Conservation (phyloP, 2,888 invertebrate species). For the Sphaeridia pumilis region DNA sequence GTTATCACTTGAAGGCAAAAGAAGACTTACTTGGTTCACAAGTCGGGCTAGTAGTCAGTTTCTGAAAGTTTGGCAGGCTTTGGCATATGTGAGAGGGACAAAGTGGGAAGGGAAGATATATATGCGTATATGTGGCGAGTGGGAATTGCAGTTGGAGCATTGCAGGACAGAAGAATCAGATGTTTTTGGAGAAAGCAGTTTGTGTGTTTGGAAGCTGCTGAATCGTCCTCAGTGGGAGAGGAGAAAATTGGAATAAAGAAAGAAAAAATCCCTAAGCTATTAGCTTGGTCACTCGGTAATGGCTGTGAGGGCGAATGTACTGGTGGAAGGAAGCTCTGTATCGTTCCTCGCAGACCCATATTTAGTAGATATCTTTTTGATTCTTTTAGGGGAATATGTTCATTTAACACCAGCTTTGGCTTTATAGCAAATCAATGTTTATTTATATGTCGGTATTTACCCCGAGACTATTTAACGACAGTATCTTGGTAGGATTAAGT, state of each 20-base stretch:
- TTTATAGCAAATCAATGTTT: constrained; percentile 37
- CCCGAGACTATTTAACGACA: neutral
- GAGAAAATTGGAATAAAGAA: constrained; percentile 19
- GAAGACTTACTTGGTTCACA: too few relatives aligned
- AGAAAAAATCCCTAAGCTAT: constrained; percentile 37
- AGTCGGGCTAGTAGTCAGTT: too few relatives aligned
- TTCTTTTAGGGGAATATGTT: constrained; percentile 23
- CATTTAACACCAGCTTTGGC: constrained; percentile 26
- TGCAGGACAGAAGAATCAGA: too few relatives aligned
- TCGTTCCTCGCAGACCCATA: constrained; percentile 35
- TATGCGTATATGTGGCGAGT: too few relatives aligned
- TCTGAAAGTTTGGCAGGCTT: too few relatives aligned
- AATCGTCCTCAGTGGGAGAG: too few relatives aligned
- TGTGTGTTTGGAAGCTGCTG: too few relatives aligned
- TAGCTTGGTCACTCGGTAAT: constrained; percentile 36
- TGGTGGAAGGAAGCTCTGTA: constrained; percentile 11
- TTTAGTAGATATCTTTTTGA: constrained; percentile 33
- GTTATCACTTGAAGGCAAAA: too few relatives aligned
- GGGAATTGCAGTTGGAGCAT: too few relatives aligned
- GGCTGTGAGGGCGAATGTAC: constrained; percentile 19
- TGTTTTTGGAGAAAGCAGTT: too few relatives aligned
- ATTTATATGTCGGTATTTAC: constrained; percentile 18
- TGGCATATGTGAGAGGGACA: too few relatives aligned
- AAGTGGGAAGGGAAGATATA: too few relatives aligned
- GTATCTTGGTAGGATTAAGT: neutral